These are phyloP conservation scores for Catajapyx aquilonaris DNA, from an alignment of 1,140 invertebrate genomes.

Conservation along the genomic window DNA sequence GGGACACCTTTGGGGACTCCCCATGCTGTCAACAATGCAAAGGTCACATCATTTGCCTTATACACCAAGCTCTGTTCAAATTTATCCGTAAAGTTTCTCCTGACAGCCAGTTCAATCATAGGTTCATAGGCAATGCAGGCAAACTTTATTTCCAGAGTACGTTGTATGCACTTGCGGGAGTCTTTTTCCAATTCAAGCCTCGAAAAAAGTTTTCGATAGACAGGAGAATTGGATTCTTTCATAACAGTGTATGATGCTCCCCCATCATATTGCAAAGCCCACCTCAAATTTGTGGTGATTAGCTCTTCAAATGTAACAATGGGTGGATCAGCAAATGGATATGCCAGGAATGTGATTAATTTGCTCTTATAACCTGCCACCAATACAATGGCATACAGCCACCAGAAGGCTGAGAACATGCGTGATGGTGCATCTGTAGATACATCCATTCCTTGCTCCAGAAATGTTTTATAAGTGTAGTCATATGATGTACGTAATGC, in stretches of 20 bases:
- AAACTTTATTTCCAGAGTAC: constrained; percentile 1
- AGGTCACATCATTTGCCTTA: not conserved
- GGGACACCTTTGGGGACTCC: not conserved
- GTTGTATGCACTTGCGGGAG: constrained; percentile 5
- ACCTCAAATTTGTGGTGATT: constrained; percentile 3
- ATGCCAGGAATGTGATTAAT: constrained; percentile 1
- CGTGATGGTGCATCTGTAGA: not conserved
- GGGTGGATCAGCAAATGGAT: not conserved
- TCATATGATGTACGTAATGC: not conserved
- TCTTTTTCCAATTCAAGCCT: constrained; percentile 6
- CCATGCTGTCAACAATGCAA: not conserved
- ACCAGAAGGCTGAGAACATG: constrained; percentile 2
- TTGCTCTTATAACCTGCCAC: constrained; percentile 2
- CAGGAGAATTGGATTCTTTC: constrained; percentile 7
- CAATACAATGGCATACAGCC: not conserved
- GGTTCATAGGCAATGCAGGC: not conserved
- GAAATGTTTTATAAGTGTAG: not conserved
- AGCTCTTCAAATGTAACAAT: constrained; percentile 3
- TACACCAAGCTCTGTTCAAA: not conserved
- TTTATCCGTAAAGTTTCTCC: not conserved
- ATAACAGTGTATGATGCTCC: constrained; percentile 7
- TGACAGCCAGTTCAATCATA: no score
- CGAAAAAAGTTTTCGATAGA: constrained; percentile 6
- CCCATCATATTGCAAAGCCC: constrained; percentile 5
- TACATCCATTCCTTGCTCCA: not conserved